Evolutionary conservation across 64 coral and sea anemone species (phyloP).

Genomic region (Pocillopora verrucosa): DNA sequence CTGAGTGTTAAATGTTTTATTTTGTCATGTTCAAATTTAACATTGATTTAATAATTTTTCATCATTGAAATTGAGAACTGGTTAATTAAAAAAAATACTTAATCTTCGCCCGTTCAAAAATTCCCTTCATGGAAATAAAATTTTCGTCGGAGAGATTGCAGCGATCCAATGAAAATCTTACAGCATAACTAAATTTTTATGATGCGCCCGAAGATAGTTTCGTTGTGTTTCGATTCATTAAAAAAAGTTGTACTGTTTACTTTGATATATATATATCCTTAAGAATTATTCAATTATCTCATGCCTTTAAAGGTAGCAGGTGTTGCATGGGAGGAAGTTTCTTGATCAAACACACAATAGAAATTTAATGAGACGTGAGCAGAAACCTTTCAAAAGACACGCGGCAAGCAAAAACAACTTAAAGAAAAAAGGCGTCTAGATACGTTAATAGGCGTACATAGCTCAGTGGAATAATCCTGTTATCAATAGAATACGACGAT

Average conservation of each 20-base stretch:
- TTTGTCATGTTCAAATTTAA: constrained; percentile 42
- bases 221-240: constrained; percentile 56
- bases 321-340: not conserved
- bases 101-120: not conserved
- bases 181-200: not conserved
- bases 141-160: not conserved
- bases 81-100: constrained; percentile 35
- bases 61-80: constrained; percentile 1
- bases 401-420: not conserved
- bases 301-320: constrained; percentile 57
- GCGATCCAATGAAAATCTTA: not conserved
- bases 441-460: not conserved
- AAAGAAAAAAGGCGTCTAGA: not conserved
- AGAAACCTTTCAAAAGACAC: not conserved
- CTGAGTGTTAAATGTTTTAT: constrained; percentile 72
- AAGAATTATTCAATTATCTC: constrained; percentile 80
- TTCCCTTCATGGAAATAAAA: constrained; percentile 9
- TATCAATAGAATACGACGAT: too few relatives aligned
- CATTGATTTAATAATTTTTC: constrained; percentile 72
- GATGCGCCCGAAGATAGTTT: constrained; percentile 38
- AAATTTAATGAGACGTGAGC: constrained; percentile 6
- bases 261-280: constrained; percentile 61
- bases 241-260: constrained; percentile 72
- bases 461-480: not conserved
- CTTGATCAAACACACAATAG: not conserved